A percentile compares a stretch with the other conserved stretches of the same genome.
phyloP scores from a whole-genome alignment of 2,888 invertebrate species.

The Agrochola litura region DNA sequence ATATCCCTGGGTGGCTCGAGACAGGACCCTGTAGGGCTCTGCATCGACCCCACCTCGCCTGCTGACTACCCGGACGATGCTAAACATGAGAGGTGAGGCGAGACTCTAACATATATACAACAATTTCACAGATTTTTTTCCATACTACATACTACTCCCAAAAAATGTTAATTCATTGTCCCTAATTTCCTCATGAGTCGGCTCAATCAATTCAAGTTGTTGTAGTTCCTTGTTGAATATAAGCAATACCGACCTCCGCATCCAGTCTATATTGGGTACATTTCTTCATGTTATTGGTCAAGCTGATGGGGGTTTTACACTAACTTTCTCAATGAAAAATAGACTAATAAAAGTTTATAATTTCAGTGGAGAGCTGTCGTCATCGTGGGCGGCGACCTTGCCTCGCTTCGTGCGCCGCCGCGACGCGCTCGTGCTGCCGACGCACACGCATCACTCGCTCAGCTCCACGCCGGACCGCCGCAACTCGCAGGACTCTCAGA shows the following conservation, averaged over 20 bases:
- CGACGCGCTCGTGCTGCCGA: constrained; percentile 93
- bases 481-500: constrained; percentile 92
- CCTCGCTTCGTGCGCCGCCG: constrained; percentile 96
- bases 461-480: constrained; percentile 91
- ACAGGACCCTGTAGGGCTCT: constrained; percentile 96
- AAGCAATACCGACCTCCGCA: not conserved
- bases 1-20: constrained; percentile 96
- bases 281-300: constrained; percentile 1
- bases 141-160: not conserved
- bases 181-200: constrained; percentile 1
- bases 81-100: constrained; percentile 83
- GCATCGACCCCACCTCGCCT: constrained; percentile 84
- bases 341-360: not conserved
- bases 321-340: not conserved
- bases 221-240: constrained; percentile 13
- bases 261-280: constrained; percentile 16
- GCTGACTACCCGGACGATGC: constrained; percentile 83
- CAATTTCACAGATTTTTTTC: not conserved
- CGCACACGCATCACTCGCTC: constrained; percentile 87
- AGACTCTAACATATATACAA: not conserved
- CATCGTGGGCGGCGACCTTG: constrained; percentile 97
- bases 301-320: not conserved
- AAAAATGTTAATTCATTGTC: not conserved
- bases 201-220: constrained; percentile 17
- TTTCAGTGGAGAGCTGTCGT: constrained; percentile 95